phyloP scores from a whole-genome alignment of 1,140 invertebrate species.

The Maconellicoccus hirsutus region DNA sequence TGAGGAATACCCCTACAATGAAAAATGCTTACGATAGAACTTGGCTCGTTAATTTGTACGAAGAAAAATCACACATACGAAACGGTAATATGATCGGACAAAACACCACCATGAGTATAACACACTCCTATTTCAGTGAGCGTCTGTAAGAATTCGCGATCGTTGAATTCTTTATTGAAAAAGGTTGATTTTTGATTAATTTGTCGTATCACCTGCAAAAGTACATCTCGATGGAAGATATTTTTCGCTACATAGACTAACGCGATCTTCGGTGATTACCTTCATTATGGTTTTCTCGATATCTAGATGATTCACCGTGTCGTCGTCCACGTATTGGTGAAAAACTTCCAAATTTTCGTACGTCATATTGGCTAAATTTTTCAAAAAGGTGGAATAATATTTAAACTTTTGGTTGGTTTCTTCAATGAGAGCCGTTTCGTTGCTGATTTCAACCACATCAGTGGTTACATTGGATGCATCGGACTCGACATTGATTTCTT shows the following conservation, averaged over 20 bases:
- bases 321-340: constrained; percentile 37
- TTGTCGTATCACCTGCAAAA: constrained; percentile 25
- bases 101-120: constrained; percentile 28
- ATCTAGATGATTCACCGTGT: constrained; percentile 36
- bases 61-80: constrained; percentile 24
- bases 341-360: constrained; percentile 37
- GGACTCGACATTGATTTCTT: not conserved
- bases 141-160: constrained; percentile 27
- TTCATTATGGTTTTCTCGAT: constrained; percentile 36
- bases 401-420: constrained; percentile 22
- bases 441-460: no score
- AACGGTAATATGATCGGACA: constrained; percentile 28
- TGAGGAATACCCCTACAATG: not conserved
- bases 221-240: no score
- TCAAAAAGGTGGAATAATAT: constrained; percentile 37
- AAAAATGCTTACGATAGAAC: not conserved
- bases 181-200: constrained; percentile 27
- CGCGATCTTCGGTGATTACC: constrained; percentile 34
- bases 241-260: no score
- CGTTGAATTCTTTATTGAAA: constrained; percentile 27
- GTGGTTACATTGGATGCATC: no score
- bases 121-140: constrained; percentile 32
- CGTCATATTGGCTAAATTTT: constrained; percentile 38
- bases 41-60: not conserved
- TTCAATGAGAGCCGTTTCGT: not conserved